A percentile compares a stretch with the other conserved stretches of the same genome.
Conservation (phyloP, 92 coral and sea anemone genomes). For the Epizoanthus ramosus region DNA sequence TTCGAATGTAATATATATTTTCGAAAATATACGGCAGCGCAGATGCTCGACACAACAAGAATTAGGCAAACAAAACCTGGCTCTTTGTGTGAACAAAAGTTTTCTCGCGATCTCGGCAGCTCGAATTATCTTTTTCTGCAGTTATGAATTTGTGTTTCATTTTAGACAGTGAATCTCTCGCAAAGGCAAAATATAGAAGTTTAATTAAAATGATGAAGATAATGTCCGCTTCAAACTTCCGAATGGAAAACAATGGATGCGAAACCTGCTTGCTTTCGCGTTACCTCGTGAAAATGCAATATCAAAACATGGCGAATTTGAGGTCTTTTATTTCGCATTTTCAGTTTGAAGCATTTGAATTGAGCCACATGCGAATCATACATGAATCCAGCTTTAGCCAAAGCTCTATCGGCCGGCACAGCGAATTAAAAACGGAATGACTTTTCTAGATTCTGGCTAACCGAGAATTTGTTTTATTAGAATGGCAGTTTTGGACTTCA, state of each 20-base stretch:
- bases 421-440: neutral
- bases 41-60: conserved; percentile 34
- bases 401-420: neutral
- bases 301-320: conserved; percentile 8
- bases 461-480: conserved; percentile 15
- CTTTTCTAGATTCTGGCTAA: conserved; percentile 6
- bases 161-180: neutral
- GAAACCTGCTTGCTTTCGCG: conserved; percentile 14
- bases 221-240: conserved; percentile 20
- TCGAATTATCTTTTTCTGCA: neutral
- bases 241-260: conserved; percentile 28
- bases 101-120: neutral
- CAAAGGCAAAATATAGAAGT: neutral
- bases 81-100: conserved; percentile 10
- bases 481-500: conserved; percentile 35
- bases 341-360: neutral
- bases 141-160: conserved; percentile 1
- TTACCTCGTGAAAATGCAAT: conserved; percentile 40
- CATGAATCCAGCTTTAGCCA: neutral
- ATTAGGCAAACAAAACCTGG: conserved; percentile 21
- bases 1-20: neutral
- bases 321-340: conserved; percentile 2
- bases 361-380: neutral
- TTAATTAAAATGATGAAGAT: conserved; percentile 18
- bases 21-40: conserved; percentile 9